A percentile compares a stretch with the other conserved stretches of the same genome.
These are phyloP conservation scores for Pharmacophagus antenor DNA, from an alignment of 2,888 invertebrate species.

Conservation along the genomic window DNA sequence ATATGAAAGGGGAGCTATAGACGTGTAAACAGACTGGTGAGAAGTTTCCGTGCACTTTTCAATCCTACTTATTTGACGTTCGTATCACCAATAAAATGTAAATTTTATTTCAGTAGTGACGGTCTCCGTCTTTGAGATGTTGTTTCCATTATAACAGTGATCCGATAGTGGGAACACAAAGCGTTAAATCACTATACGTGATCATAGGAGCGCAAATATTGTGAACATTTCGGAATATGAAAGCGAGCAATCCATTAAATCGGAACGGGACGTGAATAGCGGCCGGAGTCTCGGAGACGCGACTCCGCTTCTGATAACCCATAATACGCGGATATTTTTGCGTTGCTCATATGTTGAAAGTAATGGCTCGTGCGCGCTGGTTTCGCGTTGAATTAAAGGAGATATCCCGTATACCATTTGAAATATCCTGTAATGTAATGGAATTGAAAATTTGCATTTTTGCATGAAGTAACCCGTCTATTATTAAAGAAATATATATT, in stretches of 20 bases:
- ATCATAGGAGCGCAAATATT: slow-evolving; percentile 72
- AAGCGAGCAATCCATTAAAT: slow-evolving; percentile 79
- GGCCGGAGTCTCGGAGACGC: slow-evolving; percentile 55
- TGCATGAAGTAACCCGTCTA: too few relatives aligned
- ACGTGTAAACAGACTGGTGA: slow-evolving; percentile 74
- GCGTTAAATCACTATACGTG: slow-evolving; percentile 65
- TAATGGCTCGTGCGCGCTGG: slow-evolving; percentile 69
- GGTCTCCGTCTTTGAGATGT: slow-evolving; percentile 8
- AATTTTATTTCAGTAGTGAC: slow-evolving; percentile 46
- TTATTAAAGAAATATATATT: too few relatives aligned
- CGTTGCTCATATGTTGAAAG: slow-evolving; percentile 81
- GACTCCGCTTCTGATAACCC: slow-evolving; percentile 76
- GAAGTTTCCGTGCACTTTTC: slow-evolving; percentile 59
- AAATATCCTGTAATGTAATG: too few relatives aligned
- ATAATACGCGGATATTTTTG: slow-evolving; percentile 81
- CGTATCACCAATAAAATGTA: slow-evolving; percentile 62
- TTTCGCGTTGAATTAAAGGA: slow-evolving; percentile 39
- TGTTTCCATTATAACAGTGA: slow-evolving; percentile 20
- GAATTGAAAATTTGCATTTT: too few relatives aligned
- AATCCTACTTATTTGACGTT: slow-evolving; percentile 65
- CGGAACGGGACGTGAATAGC: slow-evolving; percentile 65
- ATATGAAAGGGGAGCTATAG: slow-evolving; percentile 79
- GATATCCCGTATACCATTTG: slow-evolving; percentile 42
- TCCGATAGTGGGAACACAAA: slow-evolving; percentile 49
- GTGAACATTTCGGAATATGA: slow-evolving; percentile 71